Percentiles rank a stretch among this genome's conserved stretches.
Evolutionary conservation across 2,113 vertebrate species (phyloP).

Genomic region (Oncorhynchus clarkii): DNA sequence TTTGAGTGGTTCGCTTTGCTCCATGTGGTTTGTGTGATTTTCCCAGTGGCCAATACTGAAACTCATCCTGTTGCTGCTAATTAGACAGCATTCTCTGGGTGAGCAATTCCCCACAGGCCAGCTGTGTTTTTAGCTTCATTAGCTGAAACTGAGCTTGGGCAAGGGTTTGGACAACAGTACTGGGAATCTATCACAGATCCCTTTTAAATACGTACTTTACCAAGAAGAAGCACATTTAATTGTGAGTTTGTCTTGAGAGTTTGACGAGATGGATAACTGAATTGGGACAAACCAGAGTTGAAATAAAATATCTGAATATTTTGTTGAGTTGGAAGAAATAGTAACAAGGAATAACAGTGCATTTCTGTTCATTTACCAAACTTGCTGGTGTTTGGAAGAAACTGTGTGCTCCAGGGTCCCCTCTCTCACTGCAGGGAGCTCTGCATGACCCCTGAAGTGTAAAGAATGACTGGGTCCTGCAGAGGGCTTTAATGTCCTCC

Average conservation of each 20-base stretch:
- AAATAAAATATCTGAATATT: too few species aligned
- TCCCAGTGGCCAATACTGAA: not conserved
- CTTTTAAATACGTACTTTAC: not conserved
- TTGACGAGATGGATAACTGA: not conserved
- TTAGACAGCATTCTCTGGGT: not conserved
- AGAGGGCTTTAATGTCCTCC: too few species aligned
- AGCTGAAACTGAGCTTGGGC: not conserved
- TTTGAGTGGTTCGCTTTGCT: not conserved
- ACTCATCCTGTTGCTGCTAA: constrained; percentile 1
- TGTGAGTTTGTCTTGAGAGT: not conserved
- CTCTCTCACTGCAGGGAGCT: too few species aligned
- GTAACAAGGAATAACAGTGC: too few species aligned
- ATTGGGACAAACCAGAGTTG: too few species aligned
- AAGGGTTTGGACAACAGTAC: not conserved
- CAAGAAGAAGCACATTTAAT: not conserved
- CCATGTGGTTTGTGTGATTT: not conserved
- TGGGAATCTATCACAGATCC: not conserved
- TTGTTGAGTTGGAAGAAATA: too few species aligned
- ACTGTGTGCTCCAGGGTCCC: too few species aligned
- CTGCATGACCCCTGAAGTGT: too few species aligned
- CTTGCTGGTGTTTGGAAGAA: too few species aligned
- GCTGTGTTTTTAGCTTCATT: not conserved
- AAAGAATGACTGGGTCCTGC: too few species aligned
- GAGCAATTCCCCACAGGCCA: not conserved
- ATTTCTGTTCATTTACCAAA: too few species aligned